Evolutionary conservation across 1,140 invertebrate genomes (phyloP).

Genomic region (Leptinotarsa undecemlineata): DNA sequence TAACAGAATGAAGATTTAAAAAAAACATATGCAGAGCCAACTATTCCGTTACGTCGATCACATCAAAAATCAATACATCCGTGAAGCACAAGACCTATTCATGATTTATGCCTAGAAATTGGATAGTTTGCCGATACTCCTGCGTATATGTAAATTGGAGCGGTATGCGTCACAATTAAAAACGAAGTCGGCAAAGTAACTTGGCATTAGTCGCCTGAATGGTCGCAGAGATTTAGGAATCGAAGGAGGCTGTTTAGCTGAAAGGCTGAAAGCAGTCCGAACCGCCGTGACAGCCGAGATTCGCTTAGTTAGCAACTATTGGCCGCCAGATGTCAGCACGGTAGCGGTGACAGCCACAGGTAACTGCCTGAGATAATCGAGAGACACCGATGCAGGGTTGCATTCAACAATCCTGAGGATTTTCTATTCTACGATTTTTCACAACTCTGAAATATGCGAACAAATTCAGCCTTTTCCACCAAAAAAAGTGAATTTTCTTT

Average conservation of each 20-base stretch:
- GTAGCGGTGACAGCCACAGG: conserved; percentile 49
- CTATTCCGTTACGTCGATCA: too few relatives aligned
- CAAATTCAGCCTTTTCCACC: too few relatives aligned
- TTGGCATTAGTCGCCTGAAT: conserved; percentile 23
- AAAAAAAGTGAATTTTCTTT: too few relatives aligned
- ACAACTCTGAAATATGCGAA: too few relatives aligned
- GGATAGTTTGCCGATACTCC: too few relatives aligned
- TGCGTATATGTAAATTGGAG: neutral
- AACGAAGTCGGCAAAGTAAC: conserved; percentile 1
- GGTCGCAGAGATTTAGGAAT: conserved; percentile 38
- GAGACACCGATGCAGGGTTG: conserved; percentile 24
- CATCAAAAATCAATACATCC: too few relatives aligned
- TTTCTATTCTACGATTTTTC: too few relatives aligned
- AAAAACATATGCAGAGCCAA: too few relatives aligned
- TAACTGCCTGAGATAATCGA: conserved; percentile 47
- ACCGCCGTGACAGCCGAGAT: conserved; percentile 45
- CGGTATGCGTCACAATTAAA: conserved; percentile 23
- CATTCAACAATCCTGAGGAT: neutral
- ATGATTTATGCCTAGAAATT: too few relatives aligned
- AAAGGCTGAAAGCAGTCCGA: conserved; percentile 29
- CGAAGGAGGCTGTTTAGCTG: conserved; percentile 33
- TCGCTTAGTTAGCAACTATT: conserved; percentile 50
- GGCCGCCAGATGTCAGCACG: conserved; percentile 49
- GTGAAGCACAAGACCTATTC: too few relatives aligned
- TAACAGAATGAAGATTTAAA: too few relatives aligned